phyloP scores from a whole-genome alignment of 2,113 vertebrate species.

The Lepus americanus region DNA sequence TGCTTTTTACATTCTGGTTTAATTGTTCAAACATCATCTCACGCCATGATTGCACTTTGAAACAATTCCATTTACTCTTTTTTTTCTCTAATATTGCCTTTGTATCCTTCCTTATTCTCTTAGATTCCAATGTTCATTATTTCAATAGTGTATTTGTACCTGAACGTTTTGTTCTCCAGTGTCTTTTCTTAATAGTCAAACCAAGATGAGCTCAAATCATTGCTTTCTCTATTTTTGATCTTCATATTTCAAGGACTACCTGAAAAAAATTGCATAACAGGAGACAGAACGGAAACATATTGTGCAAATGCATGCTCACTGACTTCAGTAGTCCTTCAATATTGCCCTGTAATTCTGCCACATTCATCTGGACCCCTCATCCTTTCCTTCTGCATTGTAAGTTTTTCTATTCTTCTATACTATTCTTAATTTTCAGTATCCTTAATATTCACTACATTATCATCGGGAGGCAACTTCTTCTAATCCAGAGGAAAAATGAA shows the following conservation, averaged over 20 bases:
- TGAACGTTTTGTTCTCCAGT: not conserved
- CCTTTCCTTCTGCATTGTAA: not conserved
- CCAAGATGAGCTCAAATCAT: not conserved
- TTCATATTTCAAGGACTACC: not conserved
- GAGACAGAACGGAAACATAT: too few relatives aligned
- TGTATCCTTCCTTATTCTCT: not conserved
- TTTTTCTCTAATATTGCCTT: constrained; percentile 37
- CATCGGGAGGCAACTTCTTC: not conserved
- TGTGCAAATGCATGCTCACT: constrained; percentile 4
- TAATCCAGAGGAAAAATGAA: constrained; percentile 51
- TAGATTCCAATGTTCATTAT: not conserved
- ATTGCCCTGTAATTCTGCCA: not conserved
- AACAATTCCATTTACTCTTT: not conserved
- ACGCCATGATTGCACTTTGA: not conserved
- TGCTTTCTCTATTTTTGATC: constrained; percentile 30
- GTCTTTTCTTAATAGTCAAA: constrained; percentile 14
- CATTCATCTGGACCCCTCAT: not conserved
- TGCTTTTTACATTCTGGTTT: not conserved
- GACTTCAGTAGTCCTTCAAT: not conserved
- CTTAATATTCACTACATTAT: not conserved
- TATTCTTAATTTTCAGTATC: constrained; percentile 8
- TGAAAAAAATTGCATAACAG: not conserved
- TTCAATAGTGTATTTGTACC: not conserved
- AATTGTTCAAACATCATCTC: not conserved
- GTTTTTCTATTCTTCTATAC: not conserved